Conservation (phyloP, 2,113 vertebrate species). For the Archilochus colubris region DNA sequence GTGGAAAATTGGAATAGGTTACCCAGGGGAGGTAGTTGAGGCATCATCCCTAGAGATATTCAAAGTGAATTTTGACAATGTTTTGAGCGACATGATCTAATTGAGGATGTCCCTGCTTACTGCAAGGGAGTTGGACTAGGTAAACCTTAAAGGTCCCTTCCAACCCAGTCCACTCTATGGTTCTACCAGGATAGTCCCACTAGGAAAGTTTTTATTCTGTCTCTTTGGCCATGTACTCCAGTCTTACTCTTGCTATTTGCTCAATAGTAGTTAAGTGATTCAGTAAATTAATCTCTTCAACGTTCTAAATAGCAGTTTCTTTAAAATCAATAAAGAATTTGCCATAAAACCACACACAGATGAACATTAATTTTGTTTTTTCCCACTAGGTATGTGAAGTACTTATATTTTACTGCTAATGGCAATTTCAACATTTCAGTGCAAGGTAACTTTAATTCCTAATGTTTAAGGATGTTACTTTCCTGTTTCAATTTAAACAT, state of each 20-base stretch:
- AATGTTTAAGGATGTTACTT: not conserved
- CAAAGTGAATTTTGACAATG: no score
- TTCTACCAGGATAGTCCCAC: not conserved
- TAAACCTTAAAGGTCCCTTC: no score
- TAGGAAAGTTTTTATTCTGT: not conserved
- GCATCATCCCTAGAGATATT: no score
- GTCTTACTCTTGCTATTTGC: not conserved
- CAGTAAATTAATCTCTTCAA: constrained; percentile 33
- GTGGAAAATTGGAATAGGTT: no score
- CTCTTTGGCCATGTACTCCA: not conserved
- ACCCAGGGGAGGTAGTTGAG: no score
- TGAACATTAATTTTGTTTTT: constrained; percentile 22
- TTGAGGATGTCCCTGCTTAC: no score
- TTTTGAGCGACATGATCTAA: no score
- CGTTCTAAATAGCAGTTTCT: constrained; percentile 18
- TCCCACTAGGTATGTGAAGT: constrained; percentile 17
- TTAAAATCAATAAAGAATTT: constrained; percentile 48
- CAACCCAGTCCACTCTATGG: no score
- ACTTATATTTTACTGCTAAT: constrained; percentile 47
- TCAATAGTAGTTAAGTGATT: not conserved
- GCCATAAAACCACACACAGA: not conserved
- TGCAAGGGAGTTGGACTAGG: no score
- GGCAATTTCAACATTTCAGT: constrained; percentile 44
- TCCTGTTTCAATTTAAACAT: not conserved
- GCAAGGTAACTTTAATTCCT: not conserved